Percentiles rank a stretch among this genome's conserved stretches.
Conservation (phyloP, 2,113 vertebrate species). For the Lutjanus erythropterus region DNA sequence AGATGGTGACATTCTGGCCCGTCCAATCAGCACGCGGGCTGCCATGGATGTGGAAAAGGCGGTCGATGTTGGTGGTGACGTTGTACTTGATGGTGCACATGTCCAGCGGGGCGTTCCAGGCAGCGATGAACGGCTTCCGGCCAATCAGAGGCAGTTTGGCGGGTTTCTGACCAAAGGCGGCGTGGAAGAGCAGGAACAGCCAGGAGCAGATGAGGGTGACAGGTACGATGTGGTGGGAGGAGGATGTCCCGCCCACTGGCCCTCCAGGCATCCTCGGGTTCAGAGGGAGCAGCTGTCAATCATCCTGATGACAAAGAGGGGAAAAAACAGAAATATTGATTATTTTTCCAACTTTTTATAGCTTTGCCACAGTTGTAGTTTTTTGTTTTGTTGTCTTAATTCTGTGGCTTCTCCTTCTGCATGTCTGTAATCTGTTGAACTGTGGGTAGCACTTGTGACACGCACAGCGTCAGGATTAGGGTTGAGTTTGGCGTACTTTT, state of each 20-base stretch:
- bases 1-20: slow-evolving; percentile 89
- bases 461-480: no score
- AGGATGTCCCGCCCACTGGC: slow-evolving; percentile 76
- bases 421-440: no score
- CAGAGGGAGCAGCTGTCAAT: slow-evolving; percentile 72
- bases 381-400: no score
- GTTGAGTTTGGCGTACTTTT: no score
- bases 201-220: slow-evolving; percentile 75
- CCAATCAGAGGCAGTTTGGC: slow-evolving; percentile 81
- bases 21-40: slow-evolving; percentile 84
- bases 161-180: slow-evolving; percentile 83
- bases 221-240: slow-evolving; percentile 72
- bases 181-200: slow-evolving; percentile 75
- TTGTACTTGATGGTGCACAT: slow-evolving; percentile 84
- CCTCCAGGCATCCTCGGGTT: slow-evolving; percentile 75
- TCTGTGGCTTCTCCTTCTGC: no score
- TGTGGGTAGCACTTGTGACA: no score
- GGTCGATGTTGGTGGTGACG: slow-evolving; percentile 80
- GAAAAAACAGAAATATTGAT: no score
- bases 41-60: slow-evolving; percentile 85
- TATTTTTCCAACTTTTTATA: neutral
- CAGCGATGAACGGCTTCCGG: slow-evolving; percentile 85
- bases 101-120: slow-evolving; percentile 88
- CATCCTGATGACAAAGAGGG: slow-evolving; percentile 70
- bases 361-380: no score